Evolutionary conservation across 2,888 invertebrate species (phyloP).

Genomic region (Pseudococcus jackbeardsleyi): DNA sequence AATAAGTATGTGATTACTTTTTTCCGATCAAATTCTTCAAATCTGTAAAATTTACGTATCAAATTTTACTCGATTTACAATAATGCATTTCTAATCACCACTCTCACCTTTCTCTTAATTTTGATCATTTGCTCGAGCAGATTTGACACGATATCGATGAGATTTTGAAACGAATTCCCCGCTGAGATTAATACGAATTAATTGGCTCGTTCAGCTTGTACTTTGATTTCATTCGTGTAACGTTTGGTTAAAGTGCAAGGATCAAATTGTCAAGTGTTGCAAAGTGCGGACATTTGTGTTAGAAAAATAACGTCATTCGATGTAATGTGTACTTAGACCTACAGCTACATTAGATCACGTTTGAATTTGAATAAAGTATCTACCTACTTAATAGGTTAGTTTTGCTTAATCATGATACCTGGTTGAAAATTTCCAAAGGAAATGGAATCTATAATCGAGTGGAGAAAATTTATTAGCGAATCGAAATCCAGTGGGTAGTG

Average conservation of each 20-base stretch:
- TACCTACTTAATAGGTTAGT: background rate
- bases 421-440: background rate
- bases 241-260: slow-evolving; percentile 1
- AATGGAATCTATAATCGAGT: background rate
- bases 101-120: slow-evolving; percentile 1
- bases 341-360: background rate
- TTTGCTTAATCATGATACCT: background rate
- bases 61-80: too few species aligned
- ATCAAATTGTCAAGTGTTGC: slow-evolving; percentile 41
- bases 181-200: slow-evolving; percentile 29
- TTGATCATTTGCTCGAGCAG: background rate
- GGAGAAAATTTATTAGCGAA: background rate
- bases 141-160: background rate
- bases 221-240: background rate
- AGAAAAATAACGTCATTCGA: background rate
- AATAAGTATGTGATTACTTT: background rate
- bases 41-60: background rate
- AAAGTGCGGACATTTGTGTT: background rate
- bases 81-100: background rate
- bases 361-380: background rate
- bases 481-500: too few species aligned
- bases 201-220: background rate
- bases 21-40: background rate
- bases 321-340: background rate
- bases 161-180: slow-evolving; percentile 18